Percentiles rank a stretch among this genome's conserved stretches.
phyloP scores from a whole-genome alignment of 2,888 invertebrate genomes.

The Autographa gamma region DNA sequence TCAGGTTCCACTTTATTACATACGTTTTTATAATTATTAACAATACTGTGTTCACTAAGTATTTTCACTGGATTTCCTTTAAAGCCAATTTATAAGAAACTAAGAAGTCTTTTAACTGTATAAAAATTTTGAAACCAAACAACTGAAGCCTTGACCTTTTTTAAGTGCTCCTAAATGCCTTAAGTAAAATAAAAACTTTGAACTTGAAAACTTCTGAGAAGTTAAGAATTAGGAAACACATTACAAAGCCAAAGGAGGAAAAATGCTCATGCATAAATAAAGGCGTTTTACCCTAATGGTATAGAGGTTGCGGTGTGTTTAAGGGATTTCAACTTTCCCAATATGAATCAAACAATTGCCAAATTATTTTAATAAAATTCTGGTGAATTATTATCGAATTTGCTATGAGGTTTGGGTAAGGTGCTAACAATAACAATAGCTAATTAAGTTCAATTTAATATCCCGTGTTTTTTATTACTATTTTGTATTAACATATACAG shows the following conservation, averaged over 20 bases:
- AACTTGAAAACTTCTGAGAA: constrained; percentile 3
- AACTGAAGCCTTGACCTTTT: neutral
- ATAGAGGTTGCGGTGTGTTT: neutral
- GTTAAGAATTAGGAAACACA: constrained; percentile 3
- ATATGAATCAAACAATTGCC: neutral
- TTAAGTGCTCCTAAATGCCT: constrained; percentile 7
- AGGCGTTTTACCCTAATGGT: neutral
- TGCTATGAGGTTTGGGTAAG: neutral
- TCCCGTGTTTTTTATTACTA: neutral
- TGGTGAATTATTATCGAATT: too few species aligned
- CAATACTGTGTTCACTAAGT: too few species aligned
- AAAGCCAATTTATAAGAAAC: neutral
- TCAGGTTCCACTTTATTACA: too few species aligned
- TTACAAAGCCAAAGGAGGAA: constrained; percentile 1
- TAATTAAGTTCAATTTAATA: neutral
- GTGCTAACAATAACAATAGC: neutral
- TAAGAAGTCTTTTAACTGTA: neutral
- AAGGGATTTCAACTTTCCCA: neutral
- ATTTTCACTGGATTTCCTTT: neutral
- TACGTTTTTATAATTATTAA: too few species aligned
- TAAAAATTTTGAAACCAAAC: neutral
- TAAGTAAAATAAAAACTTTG: constrained; percentile 7
- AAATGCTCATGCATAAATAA: constrained; percentile 2
- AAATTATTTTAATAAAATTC: neutral
- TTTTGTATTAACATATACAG: neutral